Evolutionary conservation across 1,140 invertebrate species (phyloP).

Genomic region (Saxidomus purpurata): DNA sequence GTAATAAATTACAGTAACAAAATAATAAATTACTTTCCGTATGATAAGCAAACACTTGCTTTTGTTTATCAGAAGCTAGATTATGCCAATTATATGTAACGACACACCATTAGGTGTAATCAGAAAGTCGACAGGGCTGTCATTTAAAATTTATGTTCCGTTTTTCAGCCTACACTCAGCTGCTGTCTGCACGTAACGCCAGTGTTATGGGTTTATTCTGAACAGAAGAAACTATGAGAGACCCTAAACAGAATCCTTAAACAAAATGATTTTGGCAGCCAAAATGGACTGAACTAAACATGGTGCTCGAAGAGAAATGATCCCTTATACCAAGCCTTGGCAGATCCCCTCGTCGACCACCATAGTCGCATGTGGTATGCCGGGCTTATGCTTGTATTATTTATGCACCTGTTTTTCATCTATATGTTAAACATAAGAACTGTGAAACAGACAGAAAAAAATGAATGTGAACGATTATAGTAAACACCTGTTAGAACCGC

Average conservation of each 20-base stretch:
- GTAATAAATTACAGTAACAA: slow-evolving; percentile 1
- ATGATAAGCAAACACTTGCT: slow-evolving; percentile 4
- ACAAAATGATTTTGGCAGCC: too few species aligned
- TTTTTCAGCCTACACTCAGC: background rate
- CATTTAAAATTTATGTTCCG: background rate
- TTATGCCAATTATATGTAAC: slow-evolving; percentile 28
- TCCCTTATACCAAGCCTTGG: too few species aligned
- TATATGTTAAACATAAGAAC: background rate
- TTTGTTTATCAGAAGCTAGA: slow-evolving; percentile 14
- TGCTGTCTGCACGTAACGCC: slow-evolving; percentile 13
- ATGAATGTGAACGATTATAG: background rate
- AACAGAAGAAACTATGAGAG: too few species aligned
- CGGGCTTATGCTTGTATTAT: background rate
- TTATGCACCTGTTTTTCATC: background rate
- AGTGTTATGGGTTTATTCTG: too few species aligned
- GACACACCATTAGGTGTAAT: slow-evolving; percentile 4
- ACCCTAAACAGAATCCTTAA: too few species aligned
- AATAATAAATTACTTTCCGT: background rate
- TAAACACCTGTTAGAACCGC: slow-evolving; percentile 13
- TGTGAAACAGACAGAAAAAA: background rate
- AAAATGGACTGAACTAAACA: too few species aligned
- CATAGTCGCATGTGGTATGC: too few species aligned
- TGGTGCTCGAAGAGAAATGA: too few species aligned
- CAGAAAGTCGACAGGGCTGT: background rate
- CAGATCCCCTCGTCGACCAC: too few species aligned